Evolutionary conservation across 2,113 vertebrate species (phyloP).

Genomic region (Sturnira hondurensis): DNA sequence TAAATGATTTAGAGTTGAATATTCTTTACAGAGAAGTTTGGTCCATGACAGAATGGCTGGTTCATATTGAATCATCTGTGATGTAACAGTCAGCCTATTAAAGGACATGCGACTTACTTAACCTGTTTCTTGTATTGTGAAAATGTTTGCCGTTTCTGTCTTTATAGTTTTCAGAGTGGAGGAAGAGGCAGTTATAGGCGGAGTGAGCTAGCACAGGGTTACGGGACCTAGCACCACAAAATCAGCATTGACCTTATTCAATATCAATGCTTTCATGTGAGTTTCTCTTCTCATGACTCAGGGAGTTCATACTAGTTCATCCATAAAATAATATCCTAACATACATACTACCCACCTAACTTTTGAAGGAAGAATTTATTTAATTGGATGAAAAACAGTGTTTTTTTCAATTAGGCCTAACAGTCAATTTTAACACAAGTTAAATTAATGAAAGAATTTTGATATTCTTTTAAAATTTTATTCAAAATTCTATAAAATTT

Average conservation of each 20-base stretch:
- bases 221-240: neutral
- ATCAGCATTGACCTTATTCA: neutral
- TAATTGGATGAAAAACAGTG: neutral
- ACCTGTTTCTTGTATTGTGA: neutral
- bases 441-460: neutral
- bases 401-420: neutral
- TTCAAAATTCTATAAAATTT: neutral
- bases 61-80: neutral
- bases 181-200: neutral
- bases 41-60: neutral
- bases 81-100: neutral
- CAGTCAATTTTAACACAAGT: neutral
- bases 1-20: neutral
- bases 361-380: constrained; percentile 13
- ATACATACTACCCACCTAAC: neutral
- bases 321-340: neutral
- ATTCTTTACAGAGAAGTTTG: constrained; percentile 3
- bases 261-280: neutral
- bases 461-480: neutral
- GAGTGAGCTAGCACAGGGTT: neutral
- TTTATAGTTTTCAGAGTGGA: neutral
- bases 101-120: neutral
- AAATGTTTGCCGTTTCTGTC: neutral
- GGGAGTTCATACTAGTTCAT: neutral
- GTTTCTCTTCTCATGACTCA: neutral